Evolutionary conservation across 53 echinoderm and acorn worm genomes (phyloP).

Genomic region (Stichopus horrens): DNA sequence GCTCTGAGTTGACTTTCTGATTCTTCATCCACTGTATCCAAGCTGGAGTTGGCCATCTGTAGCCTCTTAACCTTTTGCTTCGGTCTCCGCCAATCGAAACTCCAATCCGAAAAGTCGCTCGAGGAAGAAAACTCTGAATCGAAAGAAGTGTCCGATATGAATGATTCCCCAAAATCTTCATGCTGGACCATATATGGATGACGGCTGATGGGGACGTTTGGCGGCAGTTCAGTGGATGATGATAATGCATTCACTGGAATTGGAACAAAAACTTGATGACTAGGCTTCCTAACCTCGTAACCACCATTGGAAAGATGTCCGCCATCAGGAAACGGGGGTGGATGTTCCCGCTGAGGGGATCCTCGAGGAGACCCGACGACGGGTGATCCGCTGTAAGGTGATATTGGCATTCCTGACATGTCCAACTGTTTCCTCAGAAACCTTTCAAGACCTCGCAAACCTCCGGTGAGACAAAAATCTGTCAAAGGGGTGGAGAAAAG

Average conservation of each 20-base stretch:
- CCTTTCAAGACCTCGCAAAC: slow-evolving; percentile 63
- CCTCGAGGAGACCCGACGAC: neutral
- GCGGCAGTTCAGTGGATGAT: neutral
- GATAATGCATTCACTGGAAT: slow-evolving; percentile 10
- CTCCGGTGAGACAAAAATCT: slow-evolving; percentile 69
- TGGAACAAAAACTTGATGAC: slow-evolving; percentile 19
- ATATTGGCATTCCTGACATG: slow-evolving; percentile 7
- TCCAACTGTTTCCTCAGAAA: slow-evolving; percentile 36
- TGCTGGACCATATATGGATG: neutral
- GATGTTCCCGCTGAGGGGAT: neutral
- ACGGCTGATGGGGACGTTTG: neutral
- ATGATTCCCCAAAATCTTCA: neutral
- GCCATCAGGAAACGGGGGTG: neutral
- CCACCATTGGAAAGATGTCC: neutral
- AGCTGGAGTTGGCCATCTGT: slow-evolving; percentile 10
- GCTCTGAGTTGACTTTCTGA: slow-evolving; percentile 36
- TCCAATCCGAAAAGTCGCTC: slow-evolving; percentile 16
- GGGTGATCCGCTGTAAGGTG: neutral
- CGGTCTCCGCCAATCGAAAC: neutral
- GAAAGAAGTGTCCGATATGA: neutral
- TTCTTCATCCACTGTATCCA: slow-evolving; percentile 40
- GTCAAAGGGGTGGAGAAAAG: neutral
- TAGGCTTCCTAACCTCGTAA: neutral
- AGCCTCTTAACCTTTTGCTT: slow-evolving; percentile 13
- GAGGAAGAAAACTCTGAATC: slow-evolving; percentile 21